These are phyloP conservation scores for Probosciger aterrimus DNA, from an alignment of 2,113 vertebrate genomes.

Conservation along the genomic window DNA sequence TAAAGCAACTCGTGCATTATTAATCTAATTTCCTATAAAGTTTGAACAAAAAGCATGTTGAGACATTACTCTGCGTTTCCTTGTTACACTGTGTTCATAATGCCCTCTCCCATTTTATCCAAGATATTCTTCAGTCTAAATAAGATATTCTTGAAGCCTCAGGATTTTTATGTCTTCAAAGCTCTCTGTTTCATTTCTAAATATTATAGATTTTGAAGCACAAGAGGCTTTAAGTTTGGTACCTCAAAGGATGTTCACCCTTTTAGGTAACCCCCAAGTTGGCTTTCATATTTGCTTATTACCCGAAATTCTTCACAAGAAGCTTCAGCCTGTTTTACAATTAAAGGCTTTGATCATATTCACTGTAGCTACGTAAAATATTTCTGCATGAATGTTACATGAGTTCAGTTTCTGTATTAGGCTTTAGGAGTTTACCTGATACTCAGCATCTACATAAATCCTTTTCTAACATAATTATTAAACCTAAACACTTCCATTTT, in stretches of 20 bases:
- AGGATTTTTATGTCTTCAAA: constrained; percentile 39
- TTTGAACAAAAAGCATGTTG: constrained; percentile 32
- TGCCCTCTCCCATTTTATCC: constrained; percentile 12
- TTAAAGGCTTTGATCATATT: constrained; percentile 64
- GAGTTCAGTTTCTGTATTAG: constrained; percentile 16
- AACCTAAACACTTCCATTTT: not conserved
- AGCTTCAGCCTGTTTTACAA: constrained; percentile 49
- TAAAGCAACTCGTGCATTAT: constrained; percentile 32
- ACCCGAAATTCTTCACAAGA: constrained; percentile 34
- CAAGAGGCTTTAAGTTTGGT: constrained; percentile 40
- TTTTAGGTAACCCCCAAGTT: constrained; percentile 54
- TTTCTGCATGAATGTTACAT: constrained; percentile 48
- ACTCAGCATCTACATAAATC: not conserved
- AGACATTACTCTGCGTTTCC: constrained; percentile 21
- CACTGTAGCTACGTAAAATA: constrained; percentile 40
- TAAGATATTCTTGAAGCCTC: constrained; percentile 48
- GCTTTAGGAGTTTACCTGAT: not conserved
- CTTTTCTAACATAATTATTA: not conserved
- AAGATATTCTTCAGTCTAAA: constrained; percentile 33
- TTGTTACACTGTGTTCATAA: not conserved
- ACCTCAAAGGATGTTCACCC: constrained; percentile 52
- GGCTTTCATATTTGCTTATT: constrained; percentile 54
- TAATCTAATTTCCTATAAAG: constrained; percentile 32
- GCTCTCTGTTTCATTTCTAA: constrained; percentile 53
- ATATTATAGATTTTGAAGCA: constrained; percentile 60